These are phyloP conservation scores for Drosophila repleta DNA, from an alignment of 1,140 invertebrate species.

Conservation along the genomic window DNA sequence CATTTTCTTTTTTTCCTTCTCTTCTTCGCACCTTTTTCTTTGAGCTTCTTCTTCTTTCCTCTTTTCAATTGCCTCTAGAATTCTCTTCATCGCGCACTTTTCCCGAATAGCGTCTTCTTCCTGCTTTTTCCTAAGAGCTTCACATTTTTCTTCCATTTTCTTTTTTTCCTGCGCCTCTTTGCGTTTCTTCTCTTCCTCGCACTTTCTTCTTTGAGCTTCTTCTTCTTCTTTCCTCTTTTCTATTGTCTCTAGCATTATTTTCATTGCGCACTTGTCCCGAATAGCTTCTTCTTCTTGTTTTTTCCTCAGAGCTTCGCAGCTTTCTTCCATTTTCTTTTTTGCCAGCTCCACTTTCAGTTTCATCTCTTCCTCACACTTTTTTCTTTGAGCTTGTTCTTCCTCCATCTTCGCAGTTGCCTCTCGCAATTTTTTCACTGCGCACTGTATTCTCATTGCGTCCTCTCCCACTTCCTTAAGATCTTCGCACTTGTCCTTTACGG, in stretches of 20 bases:
- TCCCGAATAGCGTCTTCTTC: neutral
- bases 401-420: neutral
- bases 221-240: neutral
- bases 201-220: too few relatives aligned
- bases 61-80: neutral
- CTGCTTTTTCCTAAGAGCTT: neutral
- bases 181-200: too few relatives aligned
- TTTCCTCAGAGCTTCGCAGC: neutral
- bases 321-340: neutral
- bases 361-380: conserved; percentile 6
- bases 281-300: neutral
- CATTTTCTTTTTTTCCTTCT: neutral
- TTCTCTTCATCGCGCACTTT: conserved; percentile 1
- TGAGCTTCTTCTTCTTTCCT: neutral
- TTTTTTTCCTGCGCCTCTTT: too few relatives aligned
- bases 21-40: too few relatives aligned
- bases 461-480: neutral
- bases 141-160: neutral
- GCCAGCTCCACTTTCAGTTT: neutral
- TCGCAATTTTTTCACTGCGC: neutral
- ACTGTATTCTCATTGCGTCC: neutral
- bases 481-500: too few relatives aligned
- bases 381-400: neutral
- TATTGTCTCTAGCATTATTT: neutral
- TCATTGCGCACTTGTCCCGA: neutral